Evolutionary conservation across 2,113 vertebrate species (phyloP).

Genomic region (Brachyhypopomus gauderio): DNA sequence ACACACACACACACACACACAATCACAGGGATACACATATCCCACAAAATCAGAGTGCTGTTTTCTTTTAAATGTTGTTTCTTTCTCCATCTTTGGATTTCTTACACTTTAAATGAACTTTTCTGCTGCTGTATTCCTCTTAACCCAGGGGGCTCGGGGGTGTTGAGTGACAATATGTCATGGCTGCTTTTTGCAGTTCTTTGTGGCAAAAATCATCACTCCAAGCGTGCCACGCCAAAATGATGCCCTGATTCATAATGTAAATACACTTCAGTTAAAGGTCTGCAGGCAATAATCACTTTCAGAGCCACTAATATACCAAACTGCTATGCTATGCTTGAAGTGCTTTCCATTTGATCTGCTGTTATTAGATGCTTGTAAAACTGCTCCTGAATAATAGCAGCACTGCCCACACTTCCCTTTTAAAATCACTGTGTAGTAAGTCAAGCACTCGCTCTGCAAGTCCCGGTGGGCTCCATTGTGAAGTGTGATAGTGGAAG

Average conservation of each 20-base stretch:
- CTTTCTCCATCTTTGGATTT: not conserved
- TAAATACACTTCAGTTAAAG: slow-evolving; percentile 42
- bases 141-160: too few species aligned
- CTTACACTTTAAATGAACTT: not conserved
- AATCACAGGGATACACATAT: too few species aligned
- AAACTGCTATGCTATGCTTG: not conserved
- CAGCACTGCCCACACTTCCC: slow-evolving; percentile 23
- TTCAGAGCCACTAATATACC: not conserved
- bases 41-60: not conserved
- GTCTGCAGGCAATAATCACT: not conserved
- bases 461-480: not conserved
- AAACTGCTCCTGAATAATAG: slow-evolving; percentile 37
- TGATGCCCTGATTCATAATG: slow-evolving; percentile 38
- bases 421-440: slow-evolving; percentile 27
- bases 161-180: too few species aligned
- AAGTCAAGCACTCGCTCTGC: slow-evolving; percentile 26
- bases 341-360: not conserved
- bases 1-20: not conserved
- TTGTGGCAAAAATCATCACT: slow-evolving; percentile 29
- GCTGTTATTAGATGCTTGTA: slow-evolving; percentile 16
- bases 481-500: slow-evolving; percentile 32
- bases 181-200: not conserved
- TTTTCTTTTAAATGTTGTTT: not conserved
- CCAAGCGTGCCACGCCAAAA: slow-evolving; percentile 39
- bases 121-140: not conserved